Base-by-base conservation (phyloP, 2,888 invertebrate species). In the Phortica okadai region DNA sequence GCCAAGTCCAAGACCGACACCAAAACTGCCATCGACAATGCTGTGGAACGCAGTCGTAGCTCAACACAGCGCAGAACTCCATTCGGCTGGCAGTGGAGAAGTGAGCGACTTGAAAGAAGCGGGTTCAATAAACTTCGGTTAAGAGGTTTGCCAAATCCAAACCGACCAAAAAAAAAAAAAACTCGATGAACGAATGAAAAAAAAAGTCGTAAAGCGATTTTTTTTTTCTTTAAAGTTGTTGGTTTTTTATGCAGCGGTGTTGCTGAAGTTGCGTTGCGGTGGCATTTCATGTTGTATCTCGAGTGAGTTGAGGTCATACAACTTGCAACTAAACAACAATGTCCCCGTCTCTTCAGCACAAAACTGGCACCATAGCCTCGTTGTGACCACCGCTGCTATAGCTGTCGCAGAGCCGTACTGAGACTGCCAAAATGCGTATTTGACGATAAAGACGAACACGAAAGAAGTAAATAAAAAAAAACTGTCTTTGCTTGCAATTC, bases 111-210 rank as follows among this genome's bases (percentile, higher is more conserved):
- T 45, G 56, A 85, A 50, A 8, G 50, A 50, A 50, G 50, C 50
- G 14, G 50, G 89, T 89, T 89, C 89, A 89, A 89, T 88, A 89
- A 89, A 89, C 89, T 88, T 44, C 67, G 7, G 14, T 21, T n/a
- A 50, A 77, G 82, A 80, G 83, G 83, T 87, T 88, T 88, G 88
- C 88, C 86, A 89, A 89, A 89, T 86, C 45, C 75, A 79, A 74
- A 56, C 58, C 73, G 56, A 75, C 10, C 76, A 75, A 70, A 67
- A 78, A 73, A 79, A 76, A 74, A 75, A 14, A 50, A 50, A 33
- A 33, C 33, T 33, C 50, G 14, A 50, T 14, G 14, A 50, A 50
- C 50, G 14, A 50, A 50, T 14, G 50, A 50, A 50, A 14, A 78
- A 76, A 73, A 70, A 80, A 76, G 70, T 74, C 41, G 33, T 77